Evolutionary conservation across 2,888 invertebrate genomes (phyloP), one percentile per base, ranked within the genome.

Genomic region (Agrotis segetum): DNA sequence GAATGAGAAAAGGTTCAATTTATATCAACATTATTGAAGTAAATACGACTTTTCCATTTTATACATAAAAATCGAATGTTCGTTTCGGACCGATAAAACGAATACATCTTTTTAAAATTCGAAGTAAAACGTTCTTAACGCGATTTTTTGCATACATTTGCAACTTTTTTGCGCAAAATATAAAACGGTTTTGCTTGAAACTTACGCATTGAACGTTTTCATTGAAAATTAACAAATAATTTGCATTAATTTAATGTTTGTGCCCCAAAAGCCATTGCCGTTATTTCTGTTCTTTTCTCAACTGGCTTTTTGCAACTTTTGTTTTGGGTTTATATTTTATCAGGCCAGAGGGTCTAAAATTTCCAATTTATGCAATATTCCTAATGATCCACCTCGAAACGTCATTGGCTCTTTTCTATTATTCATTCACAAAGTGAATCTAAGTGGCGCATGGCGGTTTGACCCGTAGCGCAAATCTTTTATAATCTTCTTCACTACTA

Each of bases 151-250:
- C 13, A 47, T 6, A 47, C 21, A 58, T 59, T 64, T 63, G 68
- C 56, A 47, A 34, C 17, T 62, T 66, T 68, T 80, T 74, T 71
- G 40, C 71, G 40, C 58, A 67, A 71, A 71, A 64, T 47, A 67
- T 21, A 49, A 62, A 74, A 67, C 29, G 64, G 19, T 69, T 67
- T 61, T 60, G 34, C 63, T 21, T 24, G 11, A 78, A 73, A 73
- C 53, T 16, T 49, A 68, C 49, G 24, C 50, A 40, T 67, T 24
- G 70, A 67, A 44, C 61, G 75, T 59, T 63, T 74, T 75, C 63
- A 79, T 79, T 79, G 79, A 83, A 81, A 83, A 79, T 83, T 83
- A 83, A 79, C 84, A 70, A 70, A 72, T 79, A 68, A 81, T 83
- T 83, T 83, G 79, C 81, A 83, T 81, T 72, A 71, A 83, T 69